Percentiles rank a stretch among this genome's conserved stretches.
Conservation (phyloP, 2,113 vertebrate genomes). For the Seriola quinqueradiata region DNA sequence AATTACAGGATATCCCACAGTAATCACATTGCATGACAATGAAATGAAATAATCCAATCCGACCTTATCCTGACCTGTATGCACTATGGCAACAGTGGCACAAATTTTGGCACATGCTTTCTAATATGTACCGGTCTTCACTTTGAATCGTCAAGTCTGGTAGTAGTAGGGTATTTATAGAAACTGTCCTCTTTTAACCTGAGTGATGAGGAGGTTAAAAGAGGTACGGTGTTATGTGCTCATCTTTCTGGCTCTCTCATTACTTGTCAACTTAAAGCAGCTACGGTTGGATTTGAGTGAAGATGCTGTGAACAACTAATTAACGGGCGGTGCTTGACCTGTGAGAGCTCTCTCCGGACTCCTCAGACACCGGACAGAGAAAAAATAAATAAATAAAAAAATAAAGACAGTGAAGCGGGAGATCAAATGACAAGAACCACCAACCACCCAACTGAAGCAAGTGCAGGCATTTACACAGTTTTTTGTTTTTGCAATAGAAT, state of each 20-base stretch:
- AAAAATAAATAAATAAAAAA: background rate
- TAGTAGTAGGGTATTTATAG: constrained; percentile 52
- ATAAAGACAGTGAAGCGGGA: background rate
- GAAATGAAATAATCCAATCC: background rate
- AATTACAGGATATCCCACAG: background rate
- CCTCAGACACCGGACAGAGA: background rate
- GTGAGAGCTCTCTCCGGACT: background rate
- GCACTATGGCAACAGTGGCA: constrained; percentile 4
- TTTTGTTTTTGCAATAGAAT: background rate
- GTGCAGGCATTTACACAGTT: background rate
- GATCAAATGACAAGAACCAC: background rate
- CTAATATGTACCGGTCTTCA: constrained; percentile 7
- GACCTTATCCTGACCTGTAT: background rate
- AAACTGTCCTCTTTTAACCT: constrained; percentile 6
- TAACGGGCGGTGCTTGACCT: constrained; percentile 9
- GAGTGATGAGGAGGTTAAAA: background rate
- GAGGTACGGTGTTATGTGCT: background rate
- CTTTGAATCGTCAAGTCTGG: constrained; percentile 1
- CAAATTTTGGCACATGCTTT: constrained; percentile 10
- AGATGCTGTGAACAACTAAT: constrained; percentile 45
- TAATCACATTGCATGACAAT: background rate
- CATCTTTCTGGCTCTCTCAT: constrained; percentile 26
- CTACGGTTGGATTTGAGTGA: background rate
- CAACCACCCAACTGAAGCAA: background rate
- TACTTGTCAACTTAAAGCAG: constrained; percentile 40